Evolutionary conservation across 2,888 invertebrate genomes (phyloP), one percentile per base, ranked within the genome.

Genomic region (Dryococelus australis): DNA sequence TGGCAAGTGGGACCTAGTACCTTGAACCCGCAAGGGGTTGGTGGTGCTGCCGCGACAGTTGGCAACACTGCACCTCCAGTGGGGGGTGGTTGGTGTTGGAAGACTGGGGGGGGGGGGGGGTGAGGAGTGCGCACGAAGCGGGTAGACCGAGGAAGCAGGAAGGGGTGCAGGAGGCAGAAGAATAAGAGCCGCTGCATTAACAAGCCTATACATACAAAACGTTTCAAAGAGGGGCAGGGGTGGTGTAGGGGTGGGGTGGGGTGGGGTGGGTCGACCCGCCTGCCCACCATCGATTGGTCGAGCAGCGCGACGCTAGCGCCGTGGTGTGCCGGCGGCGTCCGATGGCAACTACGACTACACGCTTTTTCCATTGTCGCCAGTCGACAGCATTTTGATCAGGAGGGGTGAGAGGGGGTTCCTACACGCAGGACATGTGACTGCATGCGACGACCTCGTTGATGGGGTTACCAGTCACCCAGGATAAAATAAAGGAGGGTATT

Each of bases 161-260:
- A 65, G 65, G 65, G 65, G 65, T 16, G 20, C 65, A 65, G 65
- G 10, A 65, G 65, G 20, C 65, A 65, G 65, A 65, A 65, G 65
- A 65, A 65, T 24, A 65, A 65, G 65, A 65, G 65, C 20, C 65
- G 65, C 65, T 65, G 65, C 65, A 65, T 65, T 65, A 65, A 65
- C 65, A 65, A 65, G 65, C 65, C 65, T 65, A 65, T 65, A 65
- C 65, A 65, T 65, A 65, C 65, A 65, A 65, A 65, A 65, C 65
- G 65, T 65, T 65, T 65, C 65, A 65, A 65, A 65, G 65, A 20
- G 65, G 24, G 65, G 5, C 20, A 8, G n/a, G n/a, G n/a, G n/a
- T n/a, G n/a, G 10, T 13, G 10, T n/a, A n/a, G n/a, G 13, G 51
- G 51, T 8, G 65, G 65, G 65, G 65, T 6, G 65, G 65, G 13